Conservation (phyloP, 2,113 vertebrate genomes). For the Aptenodytes forsteri region DNA sequence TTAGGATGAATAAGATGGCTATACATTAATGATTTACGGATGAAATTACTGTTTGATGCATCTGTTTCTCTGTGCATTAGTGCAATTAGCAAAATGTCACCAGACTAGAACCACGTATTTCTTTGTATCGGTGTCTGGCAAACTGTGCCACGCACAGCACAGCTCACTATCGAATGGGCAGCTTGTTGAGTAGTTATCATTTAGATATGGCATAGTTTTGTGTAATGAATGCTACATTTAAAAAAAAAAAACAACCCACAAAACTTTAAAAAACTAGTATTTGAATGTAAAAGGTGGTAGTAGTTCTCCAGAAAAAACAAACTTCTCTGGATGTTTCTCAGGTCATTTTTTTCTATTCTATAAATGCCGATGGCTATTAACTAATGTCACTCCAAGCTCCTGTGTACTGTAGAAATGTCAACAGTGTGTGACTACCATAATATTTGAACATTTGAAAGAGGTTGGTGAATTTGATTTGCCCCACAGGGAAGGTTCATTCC, state of each 20-base stretch:
- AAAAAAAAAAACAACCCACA: neutral
- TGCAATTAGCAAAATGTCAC: neutral
- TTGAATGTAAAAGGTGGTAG: neutral
- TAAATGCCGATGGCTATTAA: neutral
- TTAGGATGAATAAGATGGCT: neutral
- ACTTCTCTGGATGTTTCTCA: neutral
- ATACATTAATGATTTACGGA: neutral
- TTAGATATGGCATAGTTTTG: neutral
- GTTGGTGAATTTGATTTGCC: neutral
- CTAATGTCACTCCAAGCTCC: neutral
- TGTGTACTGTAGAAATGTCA: neutral
- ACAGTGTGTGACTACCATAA: neutral
- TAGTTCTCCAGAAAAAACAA: neutral
- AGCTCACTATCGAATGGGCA: fast-evolving
- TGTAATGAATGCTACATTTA: neutral
- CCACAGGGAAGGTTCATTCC: neutral
- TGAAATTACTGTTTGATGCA: neutral
- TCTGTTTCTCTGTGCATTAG: neutral
- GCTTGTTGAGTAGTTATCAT: neutral
- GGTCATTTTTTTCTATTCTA: neutral
- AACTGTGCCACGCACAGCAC: neutral
- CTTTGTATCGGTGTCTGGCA: neutral
- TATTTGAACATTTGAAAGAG: neutral
- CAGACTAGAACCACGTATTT: neutral
- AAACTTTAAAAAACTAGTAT: neutral